phyloP scores from a whole-genome alignment of 2,888 invertebrate species.

The Callosobruchus maculatus region DNA sequence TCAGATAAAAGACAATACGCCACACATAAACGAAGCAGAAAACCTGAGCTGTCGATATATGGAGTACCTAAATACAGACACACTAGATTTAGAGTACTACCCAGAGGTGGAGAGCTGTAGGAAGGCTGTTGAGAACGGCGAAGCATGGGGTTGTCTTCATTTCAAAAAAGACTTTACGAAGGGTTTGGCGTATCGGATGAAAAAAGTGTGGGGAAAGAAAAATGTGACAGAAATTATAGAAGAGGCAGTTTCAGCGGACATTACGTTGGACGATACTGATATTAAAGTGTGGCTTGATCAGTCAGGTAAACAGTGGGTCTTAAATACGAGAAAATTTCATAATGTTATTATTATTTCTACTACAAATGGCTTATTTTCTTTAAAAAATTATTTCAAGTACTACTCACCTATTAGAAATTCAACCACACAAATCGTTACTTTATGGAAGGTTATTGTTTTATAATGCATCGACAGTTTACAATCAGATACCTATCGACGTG shows the following conservation, averaged over 20 bases:
- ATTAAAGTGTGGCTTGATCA: conserved; percentile 88
- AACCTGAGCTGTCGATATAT: conserved; percentile 69
- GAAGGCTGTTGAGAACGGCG: conserved; percentile 68
- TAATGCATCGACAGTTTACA: no score
- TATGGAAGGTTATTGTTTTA: no score
- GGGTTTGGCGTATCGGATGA: conserved; percentile 74
- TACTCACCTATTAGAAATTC: no score
- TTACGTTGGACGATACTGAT: conserved; percentile 78
- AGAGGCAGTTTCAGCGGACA: neutral
- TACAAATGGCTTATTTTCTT: no score
- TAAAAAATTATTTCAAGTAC: no score
- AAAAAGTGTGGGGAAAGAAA: conserved; percentile 65
- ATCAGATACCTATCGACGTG: no score
- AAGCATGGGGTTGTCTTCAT: conserved; percentile 85
- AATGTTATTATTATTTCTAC: no score
- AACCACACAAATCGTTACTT: no score
- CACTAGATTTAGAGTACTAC: conserved; percentile 69
- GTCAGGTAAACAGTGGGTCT: no score
- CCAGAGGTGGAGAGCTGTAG: conserved; percentile 63
- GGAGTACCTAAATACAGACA: conserved; percentile 49
- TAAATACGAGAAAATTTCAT: no score
- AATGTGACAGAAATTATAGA: conserved; percentile 66
- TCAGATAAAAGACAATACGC: conserved; percentile 46
- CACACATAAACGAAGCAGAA: conserved; percentile 26
- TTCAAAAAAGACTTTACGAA: conserved; percentile 89